A percentile compares a stretch with the other conserved stretches of the same genome.
Evolutionary conservation across 2,797 vertebrate genomes (phyloP).

Genomic region (Yasuhikotakia modesta): DNA sequence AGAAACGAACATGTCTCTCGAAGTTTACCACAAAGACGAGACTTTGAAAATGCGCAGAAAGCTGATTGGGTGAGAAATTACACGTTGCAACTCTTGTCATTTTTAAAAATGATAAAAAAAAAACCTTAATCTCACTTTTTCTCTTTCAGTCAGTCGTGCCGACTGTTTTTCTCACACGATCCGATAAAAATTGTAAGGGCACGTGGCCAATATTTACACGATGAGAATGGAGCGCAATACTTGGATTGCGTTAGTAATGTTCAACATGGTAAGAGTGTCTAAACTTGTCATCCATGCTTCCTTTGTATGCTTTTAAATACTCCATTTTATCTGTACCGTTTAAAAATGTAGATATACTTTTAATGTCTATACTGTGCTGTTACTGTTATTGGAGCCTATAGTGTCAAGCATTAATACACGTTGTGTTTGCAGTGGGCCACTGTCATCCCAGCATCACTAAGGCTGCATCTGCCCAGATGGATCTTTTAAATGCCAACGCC

Average conservation of each 20-base stretch:
- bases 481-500: constrained; percentile 86
- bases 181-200: constrained; percentile 89
- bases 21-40: constrained; percentile 72
- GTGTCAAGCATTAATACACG: neutral
- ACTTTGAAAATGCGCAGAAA: constrained; percentile 78
- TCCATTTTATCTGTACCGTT: too few relatives aligned
- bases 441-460: constrained; percentile 87
- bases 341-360: too few relatives aligned
- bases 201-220: constrained; percentile 88
- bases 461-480: constrained; percentile 86
- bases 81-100: neutral
- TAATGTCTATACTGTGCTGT: too few relatives aligned
- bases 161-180: constrained; percentile 83
- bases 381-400: neutral
- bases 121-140: neutral
- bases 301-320: too few relatives aligned
- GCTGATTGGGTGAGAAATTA: constrained; percentile 80
- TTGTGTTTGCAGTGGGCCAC: constrained; percentile 82
- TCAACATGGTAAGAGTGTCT: constrained; percentile 83
- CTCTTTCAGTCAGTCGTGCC: constrained; percentile 72
- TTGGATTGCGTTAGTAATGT: constrained; percentile 96
- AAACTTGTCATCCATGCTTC: neutral
- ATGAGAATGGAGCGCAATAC: constrained; percentile 83
- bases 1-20: constrained; percentile 12
- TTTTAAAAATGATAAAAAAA: neutral